Evolutionary conservation across 2,888 invertebrate species (phyloP).

Genomic region (Eilema sororculum): DNA sequence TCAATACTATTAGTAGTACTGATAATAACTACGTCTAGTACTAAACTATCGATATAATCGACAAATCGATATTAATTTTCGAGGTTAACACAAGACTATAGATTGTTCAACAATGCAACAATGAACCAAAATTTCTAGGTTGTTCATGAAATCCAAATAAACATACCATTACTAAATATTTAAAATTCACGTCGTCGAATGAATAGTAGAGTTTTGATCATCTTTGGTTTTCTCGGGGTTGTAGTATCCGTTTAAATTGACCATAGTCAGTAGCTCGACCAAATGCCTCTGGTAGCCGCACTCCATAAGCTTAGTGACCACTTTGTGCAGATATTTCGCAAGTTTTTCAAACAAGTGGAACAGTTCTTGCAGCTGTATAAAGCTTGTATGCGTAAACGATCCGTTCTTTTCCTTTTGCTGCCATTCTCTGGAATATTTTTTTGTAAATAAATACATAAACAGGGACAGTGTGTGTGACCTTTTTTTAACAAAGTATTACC

Average conservation of each 20-base stretch:
- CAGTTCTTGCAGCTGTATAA: constrained; percentile 84
- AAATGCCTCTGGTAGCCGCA: constrained; percentile 90
- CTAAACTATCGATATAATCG: too few relatives aligned
- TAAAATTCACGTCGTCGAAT: constrained; percentile 42
- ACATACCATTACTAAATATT: background rate
- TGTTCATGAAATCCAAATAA: background rate
- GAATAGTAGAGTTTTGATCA: constrained; percentile 59
- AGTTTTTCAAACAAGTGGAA: constrained; percentile 88
- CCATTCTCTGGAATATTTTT: constrained; percentile 85
- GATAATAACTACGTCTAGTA: too few relatives aligned
- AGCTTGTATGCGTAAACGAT: constrained; percentile 87
- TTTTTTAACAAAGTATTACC: background rate
- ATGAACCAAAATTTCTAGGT: too few relatives aligned
- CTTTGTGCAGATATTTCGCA: constrained; percentile 88
- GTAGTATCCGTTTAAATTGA: constrained; percentile 89
- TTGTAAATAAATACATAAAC: background rate
- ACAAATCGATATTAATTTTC: too few relatives aligned
- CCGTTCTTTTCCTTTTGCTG: constrained; percentile 77
- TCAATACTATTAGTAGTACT: too few relatives aligned
- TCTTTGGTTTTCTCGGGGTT: constrained; percentile 71
- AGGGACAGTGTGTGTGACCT: background rate
- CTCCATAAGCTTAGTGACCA: constrained; percentile 88
- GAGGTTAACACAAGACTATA: too few relatives aligned
- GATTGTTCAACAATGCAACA: background rate
- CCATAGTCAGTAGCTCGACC: constrained; percentile 88